Conservation (phyloP, 2,797 vertebrate genomes). For the Dromococcyx pavoninus region DNA sequence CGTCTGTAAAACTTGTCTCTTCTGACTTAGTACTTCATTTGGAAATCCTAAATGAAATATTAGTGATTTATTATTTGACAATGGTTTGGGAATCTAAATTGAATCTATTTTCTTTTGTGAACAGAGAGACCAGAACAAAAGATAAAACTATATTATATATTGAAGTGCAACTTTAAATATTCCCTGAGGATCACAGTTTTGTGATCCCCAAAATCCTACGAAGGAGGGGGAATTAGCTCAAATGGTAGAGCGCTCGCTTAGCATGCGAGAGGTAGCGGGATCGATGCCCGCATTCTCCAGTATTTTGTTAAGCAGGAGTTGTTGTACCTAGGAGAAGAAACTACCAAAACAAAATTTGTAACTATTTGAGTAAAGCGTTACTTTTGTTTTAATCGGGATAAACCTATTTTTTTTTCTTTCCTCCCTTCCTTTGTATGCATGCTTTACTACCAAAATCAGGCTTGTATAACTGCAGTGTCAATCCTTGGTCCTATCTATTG, state of each 20-base stretch:
- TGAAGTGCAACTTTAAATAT: accelerated
- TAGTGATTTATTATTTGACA: background rate
- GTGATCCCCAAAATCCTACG: background rate
- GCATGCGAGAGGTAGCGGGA: slow-evolving; percentile 71
- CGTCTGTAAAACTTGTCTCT: background rate
- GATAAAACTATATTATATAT: accelerated
- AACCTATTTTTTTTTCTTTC: background rate
- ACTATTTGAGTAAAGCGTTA: accelerated
- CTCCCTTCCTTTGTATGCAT: background rate
- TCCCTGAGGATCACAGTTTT: accelerated
- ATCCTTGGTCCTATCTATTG: background rate
- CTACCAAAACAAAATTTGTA: accelerated
- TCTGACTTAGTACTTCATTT: background rate
- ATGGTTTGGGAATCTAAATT: background rate
- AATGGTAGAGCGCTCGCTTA: slow-evolving; percentile 70
- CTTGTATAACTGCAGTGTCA: background rate
- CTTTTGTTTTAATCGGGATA: background rate
- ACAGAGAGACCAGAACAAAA: background rate
- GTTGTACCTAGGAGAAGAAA: background rate
- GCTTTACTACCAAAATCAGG: background rate
- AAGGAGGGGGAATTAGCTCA: slow-evolving; percentile 50
- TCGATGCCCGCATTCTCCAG: slow-evolving; percentile 58
- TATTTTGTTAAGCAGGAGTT: accelerated
- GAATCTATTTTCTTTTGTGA: background rate
- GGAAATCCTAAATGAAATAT: background rate